These are phyloP conservation scores for Anabas testudineus DNA, from an alignment of 2,797 vertebrate genomes.

Conservation along the genomic window DNA sequence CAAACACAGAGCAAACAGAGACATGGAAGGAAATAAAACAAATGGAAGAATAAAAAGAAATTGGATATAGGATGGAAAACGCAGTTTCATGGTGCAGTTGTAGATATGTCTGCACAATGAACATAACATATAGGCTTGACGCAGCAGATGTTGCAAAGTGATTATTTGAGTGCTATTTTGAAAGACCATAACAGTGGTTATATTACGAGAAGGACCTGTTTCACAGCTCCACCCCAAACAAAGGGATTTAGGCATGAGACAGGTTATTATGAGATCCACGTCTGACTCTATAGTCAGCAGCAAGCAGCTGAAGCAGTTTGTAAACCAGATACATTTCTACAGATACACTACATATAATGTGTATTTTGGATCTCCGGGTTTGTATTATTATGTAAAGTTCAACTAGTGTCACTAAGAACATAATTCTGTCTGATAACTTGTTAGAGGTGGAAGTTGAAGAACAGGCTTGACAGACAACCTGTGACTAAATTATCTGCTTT, in stretches of 20 bases:
- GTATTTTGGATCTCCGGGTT: conserved; percentile 18
- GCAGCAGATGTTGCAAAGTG: conserved; percentile 59
- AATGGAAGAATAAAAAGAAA: conserved; percentile 6
- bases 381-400: background rate
- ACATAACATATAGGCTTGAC: conserved; percentile 30
- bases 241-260: conserved; percentile 77
- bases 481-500: background rate
- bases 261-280: conserved; percentile 81
- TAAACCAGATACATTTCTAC: conserved; percentile 32
- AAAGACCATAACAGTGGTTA: conserved; percentile 79
- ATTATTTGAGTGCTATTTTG: conserved; percentile 64
- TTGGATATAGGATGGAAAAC: background rate
- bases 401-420: background rate
- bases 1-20: conserved; percentile 45
- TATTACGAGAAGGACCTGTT: conserved; percentile 78
- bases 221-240: conserved; percentile 82
- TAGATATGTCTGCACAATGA: conserved; percentile 25
- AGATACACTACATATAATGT: conserved; percentile 5
- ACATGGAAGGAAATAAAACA: conserved; percentile 11
- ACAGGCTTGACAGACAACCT: background rate
- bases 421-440: background rate
- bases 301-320: conserved; percentile 36
- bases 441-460: background rate
- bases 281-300: conserved; percentile 64
- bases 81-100: conserved; percentile 4